A percentile compares a stretch with the other conserved stretches of the same genome.
These are phyloP conservation scores for Porites australiensis DNA, from an alignment of 64 coral and sea anemone genomes.

Conservation along the genomic window DNA sequence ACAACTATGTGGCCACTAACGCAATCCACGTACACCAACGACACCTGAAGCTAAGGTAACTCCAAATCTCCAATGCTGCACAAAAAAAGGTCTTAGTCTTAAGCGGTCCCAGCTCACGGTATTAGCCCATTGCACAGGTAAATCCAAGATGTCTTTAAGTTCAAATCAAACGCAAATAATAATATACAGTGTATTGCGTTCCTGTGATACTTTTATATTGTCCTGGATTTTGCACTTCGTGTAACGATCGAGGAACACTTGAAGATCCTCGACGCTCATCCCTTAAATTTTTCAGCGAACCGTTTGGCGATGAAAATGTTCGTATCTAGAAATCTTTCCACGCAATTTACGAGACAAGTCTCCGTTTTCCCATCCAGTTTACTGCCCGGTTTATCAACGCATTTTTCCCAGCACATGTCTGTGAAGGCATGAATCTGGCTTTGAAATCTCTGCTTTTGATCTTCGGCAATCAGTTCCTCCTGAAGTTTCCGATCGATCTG, in stretches of 20 bases:
- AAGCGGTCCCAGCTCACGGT: too few species aligned
- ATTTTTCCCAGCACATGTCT: constrained; percentile 98
- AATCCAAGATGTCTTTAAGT: too few species aligned
- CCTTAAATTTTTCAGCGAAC: constrained; percentile 62
- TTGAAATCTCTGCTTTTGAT: constrained; percentile 95
- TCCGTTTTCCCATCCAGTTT: constrained; percentile 88
- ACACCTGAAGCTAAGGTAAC: too few species aligned
- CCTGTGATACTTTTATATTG: too few species aligned
- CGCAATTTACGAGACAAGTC: constrained; percentile 93
- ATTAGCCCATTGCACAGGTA: too few species aligned
- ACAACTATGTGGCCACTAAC: too few species aligned
- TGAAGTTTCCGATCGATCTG: constrained; percentile 83
- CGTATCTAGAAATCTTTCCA: constrained; percentile 96
- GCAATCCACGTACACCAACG: too few species aligned
- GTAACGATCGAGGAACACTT: background rate
- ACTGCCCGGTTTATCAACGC: constrained; percentile 86
- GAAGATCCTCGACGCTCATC: background rate
- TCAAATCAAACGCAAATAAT: too few species aligned
- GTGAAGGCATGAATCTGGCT: constrained; percentile 91
- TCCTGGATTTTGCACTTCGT: too few species aligned
- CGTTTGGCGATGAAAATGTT: constrained; percentile 88
- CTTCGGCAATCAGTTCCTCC: constrained; percentile 86
- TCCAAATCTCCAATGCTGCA: too few species aligned
- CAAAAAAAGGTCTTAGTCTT: too few species aligned
- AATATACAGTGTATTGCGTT: too few species aligned